These are phyloP conservation scores for Hypomecis atomaria DNA, from an alignment of 2,888 invertebrate species.

Conservation along the genomic window DNA sequence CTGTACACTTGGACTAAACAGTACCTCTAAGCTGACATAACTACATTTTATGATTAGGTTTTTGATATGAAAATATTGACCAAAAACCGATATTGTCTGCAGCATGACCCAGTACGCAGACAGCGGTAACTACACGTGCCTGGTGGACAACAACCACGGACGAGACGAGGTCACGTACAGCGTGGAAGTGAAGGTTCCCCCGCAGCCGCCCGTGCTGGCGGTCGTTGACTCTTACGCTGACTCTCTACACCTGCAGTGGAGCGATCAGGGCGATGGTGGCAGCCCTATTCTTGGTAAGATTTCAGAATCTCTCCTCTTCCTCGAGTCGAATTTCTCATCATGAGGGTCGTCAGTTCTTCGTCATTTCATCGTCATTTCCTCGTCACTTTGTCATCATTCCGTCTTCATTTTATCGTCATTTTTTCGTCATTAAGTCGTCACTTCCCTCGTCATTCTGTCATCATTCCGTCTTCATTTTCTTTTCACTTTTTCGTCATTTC, in stretches of 20 bases:
- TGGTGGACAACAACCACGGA: conserved; percentile 93
- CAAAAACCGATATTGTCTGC: conserved; percentile 38
- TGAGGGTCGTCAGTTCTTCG: too few species aligned
- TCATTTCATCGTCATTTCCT: too few species aligned
- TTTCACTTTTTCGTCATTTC: too few species aligned
- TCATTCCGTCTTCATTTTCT: too few species aligned
- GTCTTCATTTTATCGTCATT: too few species aligned
- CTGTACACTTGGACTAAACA: too few species aligned
- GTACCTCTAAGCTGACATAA: too few species aligned
- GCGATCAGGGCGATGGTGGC: conserved; percentile 92
- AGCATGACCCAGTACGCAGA: conserved; percentile 90
- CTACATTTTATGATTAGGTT: too few species aligned
- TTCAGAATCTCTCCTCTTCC: neutral
- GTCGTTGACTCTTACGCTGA: conserved; percentile 93
- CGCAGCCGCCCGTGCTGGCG: conserved; percentile 92
- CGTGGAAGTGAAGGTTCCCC: conserved; percentile 91
- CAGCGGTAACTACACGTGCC: conserved; percentile 95
- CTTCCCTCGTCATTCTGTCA: too few species aligned
- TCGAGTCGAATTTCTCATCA: too few species aligned
- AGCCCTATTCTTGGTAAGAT: conserved; percentile 87
- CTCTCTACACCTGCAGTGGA: conserved; percentile 92
- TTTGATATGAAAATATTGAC: neutral
- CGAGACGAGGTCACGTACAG: conserved; percentile 93
- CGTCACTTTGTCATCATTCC: too few species aligned
- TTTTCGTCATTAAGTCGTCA: too few species aligned